Evolutionary conservation across 2,797 vertebrate genomes (phyloP), one percentile per base, ranked within the genome.

Genomic region (Malurus splendens): DNA sequence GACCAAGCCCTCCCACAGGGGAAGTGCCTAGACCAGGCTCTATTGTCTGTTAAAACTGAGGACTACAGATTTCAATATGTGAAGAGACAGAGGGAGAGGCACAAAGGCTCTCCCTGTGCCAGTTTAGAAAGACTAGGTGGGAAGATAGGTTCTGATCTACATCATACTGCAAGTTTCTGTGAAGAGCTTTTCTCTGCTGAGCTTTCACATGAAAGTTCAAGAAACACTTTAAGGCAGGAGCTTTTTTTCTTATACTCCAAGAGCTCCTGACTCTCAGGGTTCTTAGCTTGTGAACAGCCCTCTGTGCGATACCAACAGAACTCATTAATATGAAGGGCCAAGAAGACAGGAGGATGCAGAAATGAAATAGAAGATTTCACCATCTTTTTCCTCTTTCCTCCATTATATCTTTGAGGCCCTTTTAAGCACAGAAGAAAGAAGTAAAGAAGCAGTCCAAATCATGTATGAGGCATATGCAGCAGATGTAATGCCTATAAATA

Each of bases 401-500:
- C 17, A 6, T 9, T 4, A 4, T 15, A 24, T 72, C 51, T 70
- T 45, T 60, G 48, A 90, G 76, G 28, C 44, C 48, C 36, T 86
- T 62, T n/a, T 86, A 66, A 76, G 33, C 52, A 72, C 50, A 60
- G 39, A 38, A 79, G 51, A 85, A 86, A 76, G 55, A 33, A 90
- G 59, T 59, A 80, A 87, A 92, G 62, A 7, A 66, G 41, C 73
- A 86, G 64, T 64, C 20, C 76, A 86, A 86, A 55, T 33, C 42
- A 52, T 9, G 14, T 65, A 75, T 28, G 15, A 87, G 76, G 52
- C 80, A 76, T 72, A 78, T 23, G 48, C 76, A 78, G 71, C 82
- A 92, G 87, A 93, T 83, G 82, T 65, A 82, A 81, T 56, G 56
- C 75, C 83, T 92, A 91, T 92, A 94, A 93, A 92, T 94, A 94